phyloP scores from a whole-genome alignment of 2,888 invertebrate species.

The Pterostichus madidus region DNA sequence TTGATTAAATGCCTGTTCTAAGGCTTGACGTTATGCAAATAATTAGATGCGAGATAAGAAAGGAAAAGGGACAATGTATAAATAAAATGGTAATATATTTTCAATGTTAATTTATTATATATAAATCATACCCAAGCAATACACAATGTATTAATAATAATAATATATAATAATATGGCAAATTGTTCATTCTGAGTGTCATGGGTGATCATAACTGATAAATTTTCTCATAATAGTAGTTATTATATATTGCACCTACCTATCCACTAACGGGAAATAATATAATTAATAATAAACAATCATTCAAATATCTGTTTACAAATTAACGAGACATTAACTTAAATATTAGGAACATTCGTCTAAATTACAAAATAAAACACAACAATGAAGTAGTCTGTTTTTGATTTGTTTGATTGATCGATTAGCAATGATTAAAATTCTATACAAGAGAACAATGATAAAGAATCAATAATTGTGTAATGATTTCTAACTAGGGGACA shows the following conservation, averaged over 20 bases:
- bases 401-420: slow-evolving; percentile 58
- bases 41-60: no score
- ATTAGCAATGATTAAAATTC: slow-evolving; percentile 43
- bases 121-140: slow-evolving; percentile 78
- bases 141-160: slow-evolving; percentile 76
- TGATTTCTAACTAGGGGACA: slow-evolving; percentile 55
- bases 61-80: neutral
- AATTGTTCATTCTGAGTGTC: slow-evolving; percentile 71
- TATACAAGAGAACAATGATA: slow-evolving; percentile 49
- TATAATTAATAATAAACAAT: slow-evolving; percentile 60
- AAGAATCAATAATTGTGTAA: slow-evolving; percentile 40
- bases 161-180: slow-evolving; percentile 77
- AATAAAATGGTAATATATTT: slow-evolving; percentile 66
- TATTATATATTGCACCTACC: slow-evolving; percentile 77
- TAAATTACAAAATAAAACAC: slow-evolving; percentile 73
- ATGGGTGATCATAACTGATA: slow-evolving; percentile 66
- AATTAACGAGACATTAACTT: slow-evolving; percentile 71
- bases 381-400: slow-evolving; percentile 68
- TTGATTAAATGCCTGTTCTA: no score
- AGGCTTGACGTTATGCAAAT: no score
- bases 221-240: slow-evolving; percentile 73
- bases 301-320: slow-evolving; percentile 69
- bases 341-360: slow-evolving; percentile 75
- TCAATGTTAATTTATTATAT: slow-evolving; percentile 77
- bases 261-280: slow-evolving; percentile 74